phyloP scores from a whole-genome alignment of 1,140 invertebrate genomes.

The Oscheius sp. region DNA sequence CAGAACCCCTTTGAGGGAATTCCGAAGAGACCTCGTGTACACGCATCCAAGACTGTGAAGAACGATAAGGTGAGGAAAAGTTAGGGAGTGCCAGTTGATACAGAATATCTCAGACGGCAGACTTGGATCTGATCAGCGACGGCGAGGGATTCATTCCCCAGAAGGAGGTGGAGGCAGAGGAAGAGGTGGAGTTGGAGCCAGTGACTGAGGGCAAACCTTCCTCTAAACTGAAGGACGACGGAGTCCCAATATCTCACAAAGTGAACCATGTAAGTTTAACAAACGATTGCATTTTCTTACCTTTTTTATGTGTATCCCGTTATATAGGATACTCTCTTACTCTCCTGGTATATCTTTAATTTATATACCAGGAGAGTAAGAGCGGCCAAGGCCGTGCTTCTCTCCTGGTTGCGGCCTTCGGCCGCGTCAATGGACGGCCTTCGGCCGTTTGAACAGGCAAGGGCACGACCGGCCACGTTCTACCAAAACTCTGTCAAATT shows the following conservation, averaged over 20 bases:
- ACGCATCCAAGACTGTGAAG: neutral
- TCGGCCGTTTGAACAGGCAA: too few species aligned
- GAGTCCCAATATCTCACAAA: neutral
- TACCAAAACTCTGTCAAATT: too few species aligned
- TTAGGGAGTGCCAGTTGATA: too few species aligned
- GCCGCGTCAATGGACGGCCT: too few species aligned
- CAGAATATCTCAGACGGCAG: slow-evolving; percentile 1
- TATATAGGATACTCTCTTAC: too few species aligned
- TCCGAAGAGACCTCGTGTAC: neutral
- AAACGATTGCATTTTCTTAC: neutral
- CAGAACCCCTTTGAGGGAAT: neutral
- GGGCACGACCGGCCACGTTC: too few species aligned
- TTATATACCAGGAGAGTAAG: too few species aligned
- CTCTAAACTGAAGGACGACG: neutral
- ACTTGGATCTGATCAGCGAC: neutral
- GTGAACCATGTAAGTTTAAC: neutral
- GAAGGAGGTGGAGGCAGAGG: slow-evolving; percentile 14
- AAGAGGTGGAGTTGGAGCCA: neutral
- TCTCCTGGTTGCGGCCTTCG: too few species aligned
- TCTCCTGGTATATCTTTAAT: too few species aligned
- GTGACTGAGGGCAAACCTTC: neutral
- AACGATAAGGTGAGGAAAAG: too few species aligned
- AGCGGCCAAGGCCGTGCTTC: too few species aligned
- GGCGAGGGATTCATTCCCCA: slow-evolving; percentile 32
- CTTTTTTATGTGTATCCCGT: too few species aligned